Evolutionary conservation across 2,888 invertebrate genomes (phyloP).

Genomic region (Chouioia cunea): DNA sequence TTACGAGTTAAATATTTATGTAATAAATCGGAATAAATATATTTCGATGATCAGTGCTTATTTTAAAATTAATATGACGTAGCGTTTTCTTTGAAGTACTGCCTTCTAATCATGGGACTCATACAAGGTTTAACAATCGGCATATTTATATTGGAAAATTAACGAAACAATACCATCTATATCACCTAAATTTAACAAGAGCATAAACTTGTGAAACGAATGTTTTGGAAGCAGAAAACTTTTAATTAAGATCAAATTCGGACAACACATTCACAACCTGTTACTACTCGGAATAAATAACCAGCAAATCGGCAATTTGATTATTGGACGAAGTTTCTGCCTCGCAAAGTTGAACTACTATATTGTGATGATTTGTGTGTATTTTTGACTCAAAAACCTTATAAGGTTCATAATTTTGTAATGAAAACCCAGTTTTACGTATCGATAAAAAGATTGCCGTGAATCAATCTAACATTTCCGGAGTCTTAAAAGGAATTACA

Average conservation of each 20-base stretch:
- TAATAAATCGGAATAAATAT: no score
- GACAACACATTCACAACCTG: conserved; percentile 1
- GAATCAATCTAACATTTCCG: conserved; percentile 19
- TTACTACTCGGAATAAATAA: conserved; percentile 36
- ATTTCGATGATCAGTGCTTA: no score
- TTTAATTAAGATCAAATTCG: conserved; percentile 34
- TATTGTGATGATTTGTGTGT: conserved; percentile 15
- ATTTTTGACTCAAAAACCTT: conserved; percentile 37
- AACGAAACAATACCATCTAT: no score
- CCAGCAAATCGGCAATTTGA: conserved; percentile 37
- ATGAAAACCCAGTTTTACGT: conserved; percentile 6
- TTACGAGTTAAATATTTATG: no score
- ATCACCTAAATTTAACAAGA: no score
- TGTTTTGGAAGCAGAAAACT: not conserved
- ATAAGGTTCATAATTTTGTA: conserved; percentile 29
- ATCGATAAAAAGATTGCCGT: conserved; percentile 31
- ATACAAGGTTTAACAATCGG: no score
- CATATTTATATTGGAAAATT: no score
- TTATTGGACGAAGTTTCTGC: conserved; percentile 43
- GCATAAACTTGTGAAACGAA: no score
- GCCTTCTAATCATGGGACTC: no score
- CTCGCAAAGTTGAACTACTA: conserved; percentile 40
- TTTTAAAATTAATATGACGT: no score
- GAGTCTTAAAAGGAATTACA: conserved; percentile 16
- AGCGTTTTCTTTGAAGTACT: no score